Base-by-base conservation (phyloP, 2,113 vertebrate genomes). In the Ceyx margarethae region DNA sequence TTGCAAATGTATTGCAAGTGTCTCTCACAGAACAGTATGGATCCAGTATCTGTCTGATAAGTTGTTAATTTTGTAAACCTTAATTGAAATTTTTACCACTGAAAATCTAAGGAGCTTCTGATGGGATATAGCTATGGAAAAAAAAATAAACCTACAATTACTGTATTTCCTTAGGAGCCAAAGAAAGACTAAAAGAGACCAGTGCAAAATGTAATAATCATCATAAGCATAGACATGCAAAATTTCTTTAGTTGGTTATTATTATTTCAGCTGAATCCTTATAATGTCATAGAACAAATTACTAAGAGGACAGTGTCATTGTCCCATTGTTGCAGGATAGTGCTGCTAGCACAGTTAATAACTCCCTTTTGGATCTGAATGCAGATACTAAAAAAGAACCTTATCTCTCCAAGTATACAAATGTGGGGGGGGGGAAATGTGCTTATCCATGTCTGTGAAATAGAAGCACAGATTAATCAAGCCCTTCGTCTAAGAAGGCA, bases 251-350 rank as follows among this genome's bases (percentile, higher is more conserved):
- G 37, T 79, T 81, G 61, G 15, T 90, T 75, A 87, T 89, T 8
- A 87, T 85, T 57, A 81, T 77, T 92, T 85, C 25, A 89, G 43
- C 65, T 61, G 45, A 94, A 86, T 72, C 61, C 28, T 83, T 87
- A 62, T 22, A 67, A 35, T 35, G 45, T 9, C 64, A 72, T 15
- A 33, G 40, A 90, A 69, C 29, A 85, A 69, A 71, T 85, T 50
- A 33, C 40, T 23, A 5, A 22, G 25, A 75, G 33, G 26, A 45
- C 51, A 42, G 31, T 29, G 46, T 76, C 37, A 10, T 35, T 51
- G 58, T 56, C 77, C 82, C 60, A 33, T 33, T 81, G 81, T 67
- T 37, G 21, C 45, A 46, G 40, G 46, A 15, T 2, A 19, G 43
- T 15, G 33, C 28, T 85, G 84, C 81, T 86, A 76, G 81, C 11